Base-by-base conservation (phyloP, 2,888 invertebrate genomes). In the Apocheima hispidaria region DNA sequence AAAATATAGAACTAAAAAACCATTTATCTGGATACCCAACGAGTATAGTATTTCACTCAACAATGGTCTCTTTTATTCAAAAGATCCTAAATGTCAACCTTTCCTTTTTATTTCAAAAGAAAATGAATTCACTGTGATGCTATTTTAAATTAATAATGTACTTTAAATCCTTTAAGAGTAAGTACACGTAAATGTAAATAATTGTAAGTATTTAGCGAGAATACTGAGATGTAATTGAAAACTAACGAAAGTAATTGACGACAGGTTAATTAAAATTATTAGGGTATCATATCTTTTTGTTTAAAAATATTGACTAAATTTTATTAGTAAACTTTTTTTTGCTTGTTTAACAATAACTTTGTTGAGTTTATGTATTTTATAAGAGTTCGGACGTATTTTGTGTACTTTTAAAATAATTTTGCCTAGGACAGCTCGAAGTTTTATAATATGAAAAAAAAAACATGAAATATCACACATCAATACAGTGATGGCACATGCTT, bases 61-160 rank as follows among this genome's bases (percentile, higher is more conserved):
- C 40, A 18, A 56, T 49, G 14, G 20, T 38, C 38, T 18, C 10
- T 30, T 54, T 21, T 40, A 48, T 41, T 49, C 23, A 49, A 50
- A 43, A 18, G 30, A 40, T 33, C 52, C 5, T 18, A 33, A 40
- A 36, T 18, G 35, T 30, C 33, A 21, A 33, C 43, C 41, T 40
- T 54, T 57, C 52, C 16, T 51, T 41, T 51, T 59, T 55, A 51
- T 55, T 68, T 53, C 63, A 71, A 74, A 55, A 60, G 41, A 77
- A 77, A 75, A 84, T 82, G 82, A 89, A 90, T 88, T 87, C 88
- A 90, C 92, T 92, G 92, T 92, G 92, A 92, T 92, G 90, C 88
- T 91, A 89, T 84, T 61, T 62, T 71, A 85, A 46, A 82, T 73
- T 74, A 26, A 53, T 14, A 64, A 53, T 12, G 43, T 56, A 61